Percentiles rank a stretch among this genome's conserved stretches.
phyloP scores from a whole-genome alignment of 2,888 invertebrate genomes.

The Scotopteryx bipunctaria region DNA sequence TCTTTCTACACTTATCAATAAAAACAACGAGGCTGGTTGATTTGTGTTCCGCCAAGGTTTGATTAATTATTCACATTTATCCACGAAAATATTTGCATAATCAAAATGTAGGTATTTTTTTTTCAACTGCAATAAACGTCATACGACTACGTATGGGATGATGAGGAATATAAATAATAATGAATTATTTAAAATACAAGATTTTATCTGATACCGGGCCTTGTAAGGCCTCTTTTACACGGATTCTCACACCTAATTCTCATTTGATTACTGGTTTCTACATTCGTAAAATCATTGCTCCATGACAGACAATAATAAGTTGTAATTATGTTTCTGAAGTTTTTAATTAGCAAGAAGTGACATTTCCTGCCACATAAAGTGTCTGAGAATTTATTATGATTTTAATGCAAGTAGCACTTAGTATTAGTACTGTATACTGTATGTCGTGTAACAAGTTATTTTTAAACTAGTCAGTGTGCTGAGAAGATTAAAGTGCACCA shows the following conservation, averaged over 20 bases:
- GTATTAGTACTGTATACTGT: neutral
- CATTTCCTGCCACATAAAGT: slow-evolving; percentile 56
- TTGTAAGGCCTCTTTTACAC: slow-evolving; percentile 1
- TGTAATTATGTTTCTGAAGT: slow-evolving; percentile 56
- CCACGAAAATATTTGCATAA: too few relatives aligned
- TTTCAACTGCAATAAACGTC: too few relatives aligned
- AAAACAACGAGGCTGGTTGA: too few relatives aligned
- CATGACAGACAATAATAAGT: slow-evolving; percentile 61
- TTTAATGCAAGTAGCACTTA: neutral
- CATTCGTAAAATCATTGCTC: slow-evolving; percentile 47
- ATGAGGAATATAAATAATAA: neutral
- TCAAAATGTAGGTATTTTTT: too few relatives aligned
- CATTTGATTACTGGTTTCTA: slow-evolving; percentile 22
- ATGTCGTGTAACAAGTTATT: neutral
- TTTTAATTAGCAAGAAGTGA: slow-evolving; percentile 68
- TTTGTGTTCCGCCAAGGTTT: too few relatives aligned
- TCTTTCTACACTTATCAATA: too few relatives aligned
- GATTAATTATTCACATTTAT: too few relatives aligned
- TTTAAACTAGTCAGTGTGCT: too few relatives aligned
- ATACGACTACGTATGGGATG: too few relatives aligned
- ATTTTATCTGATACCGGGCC: neutral
- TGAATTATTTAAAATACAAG: neutral
- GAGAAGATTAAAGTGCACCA: too few relatives aligned
- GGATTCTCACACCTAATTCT: slow-evolving; percentile 24
- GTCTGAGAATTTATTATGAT: slow-evolving; percentile 32